Evolutionary conservation across 2,113 vertebrate species (phyloP).

Genomic region (Narcine bancroftii): DNA sequence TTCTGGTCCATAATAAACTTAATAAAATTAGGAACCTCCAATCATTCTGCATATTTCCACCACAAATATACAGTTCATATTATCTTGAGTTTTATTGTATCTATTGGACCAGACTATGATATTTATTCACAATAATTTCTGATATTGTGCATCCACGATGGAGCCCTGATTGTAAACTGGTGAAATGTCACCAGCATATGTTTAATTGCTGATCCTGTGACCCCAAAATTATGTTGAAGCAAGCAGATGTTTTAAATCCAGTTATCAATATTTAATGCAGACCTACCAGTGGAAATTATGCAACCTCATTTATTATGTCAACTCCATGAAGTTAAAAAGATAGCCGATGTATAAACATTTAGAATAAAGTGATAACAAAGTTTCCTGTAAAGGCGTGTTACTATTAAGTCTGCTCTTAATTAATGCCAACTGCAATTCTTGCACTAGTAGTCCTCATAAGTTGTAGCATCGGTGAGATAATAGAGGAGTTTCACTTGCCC

Average conservation of each 20-base stretch:
- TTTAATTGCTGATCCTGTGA: not conserved
- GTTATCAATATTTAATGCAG: not conserved
- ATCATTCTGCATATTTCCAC: not conserved
- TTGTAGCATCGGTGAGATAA: not conserved
- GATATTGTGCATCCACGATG: not conserved
- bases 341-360: not conserved
- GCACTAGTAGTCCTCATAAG: not conserved
- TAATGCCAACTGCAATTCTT: not conserved
- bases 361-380: not conserved
- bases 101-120: not conserved
- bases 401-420: not conserved
- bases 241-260: not conserved
- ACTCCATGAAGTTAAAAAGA: not conserved
- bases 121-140: not conserved
- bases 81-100: not conserved
- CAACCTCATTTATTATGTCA: conserved; percentile 5
- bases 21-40: not conserved
- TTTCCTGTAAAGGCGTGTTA: not conserved
- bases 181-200: not conserved
- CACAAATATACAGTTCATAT: not conserved
- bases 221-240: not conserved
- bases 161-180: not conserved
- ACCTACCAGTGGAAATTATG: not conserved
- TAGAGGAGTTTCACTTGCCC: not conserved
- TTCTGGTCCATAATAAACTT: not conserved